Conservation (phyloP, 2,888 invertebrate genomes). For the Diabrotica balteata region DNA sequence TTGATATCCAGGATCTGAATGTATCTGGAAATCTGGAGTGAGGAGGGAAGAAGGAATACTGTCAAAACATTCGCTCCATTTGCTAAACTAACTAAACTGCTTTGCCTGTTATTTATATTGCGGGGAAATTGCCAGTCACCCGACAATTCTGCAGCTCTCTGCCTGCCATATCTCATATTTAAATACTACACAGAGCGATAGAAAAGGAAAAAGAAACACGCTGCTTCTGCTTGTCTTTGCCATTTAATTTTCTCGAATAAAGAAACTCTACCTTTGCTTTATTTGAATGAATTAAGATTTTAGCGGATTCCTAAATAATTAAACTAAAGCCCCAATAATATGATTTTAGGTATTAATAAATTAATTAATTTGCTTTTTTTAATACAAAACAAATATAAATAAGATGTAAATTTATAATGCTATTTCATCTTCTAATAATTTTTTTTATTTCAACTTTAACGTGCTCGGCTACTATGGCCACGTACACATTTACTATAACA, state of each 20-base stretch:
- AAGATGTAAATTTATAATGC: too few relatives aligned
- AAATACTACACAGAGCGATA: slow-evolving; percentile 33
- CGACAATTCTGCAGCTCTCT: slow-evolving; percentile 29
- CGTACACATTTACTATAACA: too few relatives aligned
- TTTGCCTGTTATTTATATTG: slow-evolving; percentile 61
- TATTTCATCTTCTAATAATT: too few relatives aligned
- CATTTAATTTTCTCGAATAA: slow-evolving; percentile 34
- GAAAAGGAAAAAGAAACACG: slow-evolving; percentile 23
- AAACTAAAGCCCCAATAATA: too few relatives aligned
- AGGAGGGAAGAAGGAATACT: slow-evolving; percentile 50
- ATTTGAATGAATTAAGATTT: slow-evolving; percentile 17
- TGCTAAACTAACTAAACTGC: slow-evolving; percentile 64
- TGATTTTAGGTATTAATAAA: too few relatives aligned
- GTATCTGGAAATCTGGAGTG: slow-evolving; percentile 6
- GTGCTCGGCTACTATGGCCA: too few relatives aligned
- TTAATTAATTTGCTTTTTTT: too few relatives aligned
- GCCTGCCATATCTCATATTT: slow-evolving; percentile 38
- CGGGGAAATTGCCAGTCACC: slow-evolving; percentile 48
- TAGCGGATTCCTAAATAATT: background rate
- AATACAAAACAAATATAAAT: too few relatives aligned
- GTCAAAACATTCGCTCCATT: slow-evolving; percentile 63
- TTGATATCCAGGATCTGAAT: slow-evolving; percentile 40
- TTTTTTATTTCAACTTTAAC: too few relatives aligned
- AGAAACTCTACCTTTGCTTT: slow-evolving; percentile 24
- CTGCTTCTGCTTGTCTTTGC: slow-evolving; percentile 26